Evolutionary conservation across 53 echinoderm and acorn worm genomes (phyloP).

Genomic region (Antedon mediterranea): DNA sequence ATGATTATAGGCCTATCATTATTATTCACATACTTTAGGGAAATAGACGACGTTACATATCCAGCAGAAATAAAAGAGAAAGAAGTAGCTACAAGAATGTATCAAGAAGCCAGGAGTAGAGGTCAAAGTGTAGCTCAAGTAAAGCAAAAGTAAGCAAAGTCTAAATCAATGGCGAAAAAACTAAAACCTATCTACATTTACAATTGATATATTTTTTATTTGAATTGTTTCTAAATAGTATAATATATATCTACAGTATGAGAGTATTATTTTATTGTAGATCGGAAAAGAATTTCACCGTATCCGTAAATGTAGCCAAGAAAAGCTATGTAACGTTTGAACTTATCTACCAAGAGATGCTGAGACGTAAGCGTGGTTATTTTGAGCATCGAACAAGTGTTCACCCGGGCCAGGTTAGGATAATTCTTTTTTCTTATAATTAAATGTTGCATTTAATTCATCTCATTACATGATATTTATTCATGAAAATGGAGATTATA

Average conservation of each 20-base stretch:
- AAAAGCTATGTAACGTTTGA: conserved; percentile 19
- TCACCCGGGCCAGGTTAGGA: conserved; percentile 29
- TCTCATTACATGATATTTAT: no score
- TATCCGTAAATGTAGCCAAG: conserved; percentile 29
- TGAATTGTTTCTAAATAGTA: no score
- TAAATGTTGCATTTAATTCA: no score
- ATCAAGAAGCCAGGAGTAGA: conserved; percentile 42
- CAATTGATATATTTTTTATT: no score
- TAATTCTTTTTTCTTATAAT: no score
- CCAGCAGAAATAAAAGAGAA: conserved; percentile 47
- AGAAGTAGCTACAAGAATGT: conserved; percentile 52
- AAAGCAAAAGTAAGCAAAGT: conserved; percentile 53
- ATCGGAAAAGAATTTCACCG: conserved; percentile 5
- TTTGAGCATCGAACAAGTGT: conserved; percentile 27
- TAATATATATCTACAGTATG: no score
- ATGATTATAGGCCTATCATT: no score
- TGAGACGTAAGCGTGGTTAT: conserved; percentile 13
- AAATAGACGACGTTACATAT: conserved; percentile 33
- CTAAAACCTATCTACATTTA: no score
- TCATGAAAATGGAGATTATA: no score
- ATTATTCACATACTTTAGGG: no score
- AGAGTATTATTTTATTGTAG: no score
- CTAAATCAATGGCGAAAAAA: no score
- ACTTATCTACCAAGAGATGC: conserved; percentile 37
- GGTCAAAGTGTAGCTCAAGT: conserved; percentile 71